A percentile compares a stretch with the other conserved stretches of the same genome.
These are phyloP conservation scores for Bellardia bayeri DNA, from an alignment of 2,888 invertebrate genomes.

Conservation along the genomic window DNA sequence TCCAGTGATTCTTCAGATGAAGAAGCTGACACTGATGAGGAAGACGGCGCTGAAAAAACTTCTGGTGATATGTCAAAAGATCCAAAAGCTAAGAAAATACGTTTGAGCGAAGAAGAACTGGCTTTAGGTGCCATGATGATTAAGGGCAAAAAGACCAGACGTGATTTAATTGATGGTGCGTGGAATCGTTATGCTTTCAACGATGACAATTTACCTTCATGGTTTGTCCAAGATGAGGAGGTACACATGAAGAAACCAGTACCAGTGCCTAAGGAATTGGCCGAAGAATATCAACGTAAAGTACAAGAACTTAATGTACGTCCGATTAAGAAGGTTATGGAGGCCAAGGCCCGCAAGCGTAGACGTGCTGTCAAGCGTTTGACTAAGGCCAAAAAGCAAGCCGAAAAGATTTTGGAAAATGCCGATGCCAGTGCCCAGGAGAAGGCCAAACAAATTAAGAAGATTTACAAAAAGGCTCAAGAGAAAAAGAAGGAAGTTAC, in stretches of 20 bases:
- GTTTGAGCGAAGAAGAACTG: constrained; percentile 93
- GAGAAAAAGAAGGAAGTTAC: constrained; percentile 95
- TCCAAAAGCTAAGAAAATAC: constrained; percentile 86
- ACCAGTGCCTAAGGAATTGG: constrained; percentile 93
- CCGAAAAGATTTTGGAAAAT: constrained; percentile 96
- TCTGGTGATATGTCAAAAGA: constrained; percentile 77
- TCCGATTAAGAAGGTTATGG: constrained; percentile 98
- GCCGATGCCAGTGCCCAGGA: constrained; percentile 95
- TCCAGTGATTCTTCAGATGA: constrained; percentile 78
- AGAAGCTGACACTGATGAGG: constrained; percentile 79
- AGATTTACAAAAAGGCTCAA: constrained; percentile 95
- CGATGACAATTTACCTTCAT: constrained; percentile 95
- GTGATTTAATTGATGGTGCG: constrained; percentile 94
- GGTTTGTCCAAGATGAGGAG: constrained; percentile 97
- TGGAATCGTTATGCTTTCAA: constrained; percentile 98
- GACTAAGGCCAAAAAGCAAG: constrained; percentile 97
- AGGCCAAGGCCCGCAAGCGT: constrained; percentile 99
- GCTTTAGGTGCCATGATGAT: constrained; percentile 96
- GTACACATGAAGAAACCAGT: constrained; percentile 93
- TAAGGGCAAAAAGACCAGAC: constrained; percentile 94
- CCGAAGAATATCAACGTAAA: constrained; percentile 93
- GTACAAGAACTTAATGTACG: constrained; percentile 95
- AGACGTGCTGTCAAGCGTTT: constrained; percentile 93
- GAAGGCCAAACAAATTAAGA: constrained; percentile 95
- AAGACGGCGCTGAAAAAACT: constrained; percentile 72